Base-by-base conservation (phyloP, 2,888 invertebrate species). In the Eumacrocentrus americanus region DNA sequence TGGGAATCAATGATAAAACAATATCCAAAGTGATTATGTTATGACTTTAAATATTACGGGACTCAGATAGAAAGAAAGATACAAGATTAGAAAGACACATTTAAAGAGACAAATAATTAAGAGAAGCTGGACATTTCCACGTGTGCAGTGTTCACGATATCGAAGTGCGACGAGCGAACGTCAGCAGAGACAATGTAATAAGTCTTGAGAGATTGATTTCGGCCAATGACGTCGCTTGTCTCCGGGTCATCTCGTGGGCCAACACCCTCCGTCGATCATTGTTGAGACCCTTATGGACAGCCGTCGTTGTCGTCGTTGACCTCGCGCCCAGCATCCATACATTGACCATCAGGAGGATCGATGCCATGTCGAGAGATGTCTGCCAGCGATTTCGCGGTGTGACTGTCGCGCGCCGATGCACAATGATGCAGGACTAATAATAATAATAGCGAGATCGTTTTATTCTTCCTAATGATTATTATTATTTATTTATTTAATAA, bases 101-200 rank as follows among this genome's bases (percentile, higher is more conserved):
- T n/a, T n/a, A n/a, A n/a, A n/a, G n/a, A n/a, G n/a, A n/a, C n/a
- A n/a, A 34, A 20, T 14, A 20, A 9, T 29, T 18, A 4, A 29
- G 5, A 25, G 9, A 23, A 40, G 18, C 34, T 22, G 18, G 16
- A 22, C n/a, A 16, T 23, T 20, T 42, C 42, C 58, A 52, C 58
- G 58, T 52, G 58, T 52, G 51, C 46, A 58, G 58, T 51, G 58
- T 51, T 58, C 48, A 51, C 40, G 35, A 46, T 29, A 22, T 4
- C 4, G 20, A 9, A 29, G 14, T 40, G 50, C 22, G 29, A 50
- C 18, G 29, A 29, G 29, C 29, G 29, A 12, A 46, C n/a, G n/a
- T n/a, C n/a, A n/a, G n/a, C n/a, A n/a, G n/a, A 18, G 23, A 52
- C 18, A 38, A 12, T 11, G 6, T 29, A 29, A 29, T 29, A 9